These are phyloP conservation scores for Porphyrio hochstetteri DNA, from an alignment of 2,113 vertebrate species.

Conservation along the genomic window DNA sequence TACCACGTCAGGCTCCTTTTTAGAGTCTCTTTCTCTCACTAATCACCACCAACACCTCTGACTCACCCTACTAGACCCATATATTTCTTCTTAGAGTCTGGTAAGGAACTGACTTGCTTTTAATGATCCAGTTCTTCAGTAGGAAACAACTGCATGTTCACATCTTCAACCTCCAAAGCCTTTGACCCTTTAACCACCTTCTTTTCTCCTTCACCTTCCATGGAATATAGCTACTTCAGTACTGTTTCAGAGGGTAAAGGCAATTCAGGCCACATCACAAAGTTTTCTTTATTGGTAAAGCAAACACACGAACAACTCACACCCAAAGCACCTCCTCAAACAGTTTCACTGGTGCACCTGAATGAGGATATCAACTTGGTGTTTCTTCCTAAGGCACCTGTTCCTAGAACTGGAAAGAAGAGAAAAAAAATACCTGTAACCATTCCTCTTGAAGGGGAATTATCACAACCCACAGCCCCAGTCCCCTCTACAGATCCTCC, in stretches of 20 bases:
- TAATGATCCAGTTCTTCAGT: background rate
- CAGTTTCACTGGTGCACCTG: background rate
- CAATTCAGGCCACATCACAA: background rate
- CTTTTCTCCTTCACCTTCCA: background rate
- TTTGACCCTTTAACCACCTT: background rate
- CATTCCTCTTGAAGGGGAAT: background rate
- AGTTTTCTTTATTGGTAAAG: background rate
- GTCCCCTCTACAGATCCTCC: background rate
- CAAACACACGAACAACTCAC: background rate
- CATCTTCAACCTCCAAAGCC: background rate
- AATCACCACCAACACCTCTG: background rate
- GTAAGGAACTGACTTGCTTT: background rate
- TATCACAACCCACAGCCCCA: background rate
- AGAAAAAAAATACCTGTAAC: background rate
- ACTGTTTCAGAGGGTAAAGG: background rate
- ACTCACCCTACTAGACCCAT: background rate
- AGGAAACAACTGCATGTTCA: background rate
- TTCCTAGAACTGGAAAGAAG: background rate
- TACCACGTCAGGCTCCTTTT: background rate
- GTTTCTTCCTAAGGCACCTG: background rate
- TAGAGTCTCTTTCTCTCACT: background rate
- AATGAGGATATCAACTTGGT: background rate
- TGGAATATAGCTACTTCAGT: background rate
- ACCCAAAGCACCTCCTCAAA: background rate
- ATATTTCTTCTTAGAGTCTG: background rate